A percentile compares a stretch with the other conserved stretches of the same genome.
These are phyloP conservation scores for Arothron firmamentum DNA, from an alignment of 2,113 vertebrate genomes.

Conservation along the genomic window DNA sequence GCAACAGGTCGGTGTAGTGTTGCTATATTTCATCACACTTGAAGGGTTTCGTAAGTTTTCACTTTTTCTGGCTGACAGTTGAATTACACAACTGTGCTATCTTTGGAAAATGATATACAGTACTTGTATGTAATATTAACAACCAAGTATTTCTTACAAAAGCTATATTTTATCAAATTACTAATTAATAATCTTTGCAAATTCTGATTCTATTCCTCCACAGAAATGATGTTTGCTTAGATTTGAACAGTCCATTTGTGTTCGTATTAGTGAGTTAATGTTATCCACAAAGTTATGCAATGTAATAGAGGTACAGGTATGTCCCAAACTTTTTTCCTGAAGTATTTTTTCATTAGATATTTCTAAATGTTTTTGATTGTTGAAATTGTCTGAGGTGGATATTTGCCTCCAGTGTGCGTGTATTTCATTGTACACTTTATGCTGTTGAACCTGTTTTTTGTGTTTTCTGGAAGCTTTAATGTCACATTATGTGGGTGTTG, in stretches of 20 bases:
- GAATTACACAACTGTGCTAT: slow-evolving; percentile 21
- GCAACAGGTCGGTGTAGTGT: slow-evolving; percentile 5
- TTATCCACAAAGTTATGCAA: background rate
- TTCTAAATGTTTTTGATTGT: background rate
- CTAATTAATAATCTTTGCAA: background rate
- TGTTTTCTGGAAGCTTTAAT: slow-evolving; percentile 14
- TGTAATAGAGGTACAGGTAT: background rate
- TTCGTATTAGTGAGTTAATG: background rate
- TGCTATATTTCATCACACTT: slow-evolving; percentile 20
- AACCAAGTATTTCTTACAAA: too few species aligned
- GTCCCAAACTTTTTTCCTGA: too few species aligned
- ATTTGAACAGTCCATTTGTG: background rate
- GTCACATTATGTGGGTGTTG: slow-evolving; percentile 4
- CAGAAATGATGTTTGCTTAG: background rate
- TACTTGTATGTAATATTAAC: background rate
- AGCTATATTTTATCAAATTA: background rate
- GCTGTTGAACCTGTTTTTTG: slow-evolving; percentile 12
- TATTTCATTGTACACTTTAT: background rate
- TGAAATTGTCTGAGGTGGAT: background rate
- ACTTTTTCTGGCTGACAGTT: slow-evolving; percentile 31
- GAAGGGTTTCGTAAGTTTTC: slow-evolving; percentile 27
- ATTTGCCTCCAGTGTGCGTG: background rate
- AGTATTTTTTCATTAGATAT: too few species aligned
- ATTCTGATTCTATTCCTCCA: background rate
- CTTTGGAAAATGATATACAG: background rate